These are phyloP conservation scores for Nomada lathburiana DNA, from an alignment of 2,888 invertebrate species.

Conservation along the genomic window DNA sequence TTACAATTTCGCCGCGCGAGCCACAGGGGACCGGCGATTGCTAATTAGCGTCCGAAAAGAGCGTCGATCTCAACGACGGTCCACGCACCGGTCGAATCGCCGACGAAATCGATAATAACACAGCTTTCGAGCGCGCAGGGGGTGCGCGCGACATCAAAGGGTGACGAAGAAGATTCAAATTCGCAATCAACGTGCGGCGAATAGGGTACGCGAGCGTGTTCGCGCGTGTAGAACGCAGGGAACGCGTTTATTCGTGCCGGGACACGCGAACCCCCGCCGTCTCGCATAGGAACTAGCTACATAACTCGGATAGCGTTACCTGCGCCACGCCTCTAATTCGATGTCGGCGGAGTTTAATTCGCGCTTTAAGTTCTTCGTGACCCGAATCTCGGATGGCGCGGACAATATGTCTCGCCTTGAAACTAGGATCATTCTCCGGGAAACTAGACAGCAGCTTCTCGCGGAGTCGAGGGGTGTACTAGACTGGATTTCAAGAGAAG, in stretches of 20 bases:
- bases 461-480: not conserved
- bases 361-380: conserved; percentile 41
- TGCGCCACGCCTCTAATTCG: conserved; percentile 47
- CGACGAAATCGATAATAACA: conserved; percentile 55
- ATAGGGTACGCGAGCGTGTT: conserved; percentile 10
- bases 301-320: conserved; percentile 51
- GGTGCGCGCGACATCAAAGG: conserved; percentile 43
- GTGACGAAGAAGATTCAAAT: conserved; percentile 67
- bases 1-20: not conserved
- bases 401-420: conserved; percentile 3
- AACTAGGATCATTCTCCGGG: not conserved
- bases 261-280: conserved; percentile 46
- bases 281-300: conserved; percentile 58
- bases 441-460: not conserved
- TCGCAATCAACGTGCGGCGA: conserved; percentile 62
- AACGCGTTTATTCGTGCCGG: conserved; percentile 33
- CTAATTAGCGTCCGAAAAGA: conserved; percentile 48
- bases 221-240: conserved; percentile 42
- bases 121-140: not conserved
- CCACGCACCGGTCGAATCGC: conserved; percentile 24
- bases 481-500: no score
- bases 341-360: conserved; percentile 41
- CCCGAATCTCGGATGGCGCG: conserved; percentile 26
- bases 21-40: conserved; percentile 16
- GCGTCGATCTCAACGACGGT: conserved; percentile 23